Evolutionary conservation across 2,113 vertebrate species (phyloP), one percentile per base, ranked within the genome.

Genomic region (Verasper variegatus): DNA sequence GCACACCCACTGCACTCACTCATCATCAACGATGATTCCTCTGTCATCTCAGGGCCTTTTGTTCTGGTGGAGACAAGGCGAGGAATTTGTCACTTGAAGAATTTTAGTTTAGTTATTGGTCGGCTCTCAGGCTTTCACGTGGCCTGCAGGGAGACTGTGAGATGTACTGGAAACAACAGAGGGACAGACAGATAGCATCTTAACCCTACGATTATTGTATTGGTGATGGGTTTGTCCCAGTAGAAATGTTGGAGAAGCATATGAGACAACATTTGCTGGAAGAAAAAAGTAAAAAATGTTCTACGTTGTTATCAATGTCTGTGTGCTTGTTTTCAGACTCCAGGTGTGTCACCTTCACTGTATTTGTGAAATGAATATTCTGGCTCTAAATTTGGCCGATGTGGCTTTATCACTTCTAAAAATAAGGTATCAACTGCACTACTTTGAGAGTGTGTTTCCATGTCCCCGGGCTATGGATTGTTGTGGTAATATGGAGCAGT

Each of bases 361-460:
- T 40, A 5, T 66, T 59, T 67, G 47, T 12, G 20, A 21, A 37
- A 66, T 23, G 20, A 73, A 51, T 45, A 20, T 51, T 20, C 49
- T 51, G 49, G 18, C 18, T 51, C 74, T 72, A 80, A 75, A 73
- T 56, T 62, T 55, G 63, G 31, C 21, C 26, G 17, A 62, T 71
- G 7, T 71, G 61, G 14, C 42, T 70, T 57, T 47, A 13, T 67
- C 66, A 8, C 27, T 37, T 78, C 74, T 76, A 83, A 85, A 83
- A 86, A 71, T 83, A 83, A 83, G 23, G 40, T n/a, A 12, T 64
- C 15, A 47, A 11, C 47, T 84, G 76, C 45, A 57, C 75, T 61
- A 76, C 64, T 81, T 86, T 79, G 23, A 58, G 64, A 81, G 47
- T 64, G 63, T 66, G 72, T 82, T 84, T 86, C 66, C 76, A 82